Conservation (phyloP, 2,113 vertebrate species). For the Mugil cephalus region DNA sequence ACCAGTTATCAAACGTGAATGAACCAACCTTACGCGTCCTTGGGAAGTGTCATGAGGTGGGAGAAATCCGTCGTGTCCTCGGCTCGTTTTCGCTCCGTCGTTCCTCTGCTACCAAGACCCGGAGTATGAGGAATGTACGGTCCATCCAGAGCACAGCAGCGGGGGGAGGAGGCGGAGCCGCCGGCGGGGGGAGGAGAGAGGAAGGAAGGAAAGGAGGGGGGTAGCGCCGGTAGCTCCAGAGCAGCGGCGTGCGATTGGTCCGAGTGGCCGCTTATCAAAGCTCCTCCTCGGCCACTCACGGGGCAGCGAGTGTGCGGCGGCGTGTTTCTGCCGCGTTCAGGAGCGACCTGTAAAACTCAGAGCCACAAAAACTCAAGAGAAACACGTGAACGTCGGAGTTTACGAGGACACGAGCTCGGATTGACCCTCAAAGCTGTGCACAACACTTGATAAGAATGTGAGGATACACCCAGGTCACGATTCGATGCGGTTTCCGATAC, state of each 20-base stretch:
- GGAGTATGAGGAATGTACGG: constrained; percentile 58
- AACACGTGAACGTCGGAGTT: constrained; percentile 33
- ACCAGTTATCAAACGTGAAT: too few relatives aligned
- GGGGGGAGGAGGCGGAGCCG: constrained; percentile 4
- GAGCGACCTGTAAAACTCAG: background rate
- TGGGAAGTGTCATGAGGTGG: constrained; percentile 44
- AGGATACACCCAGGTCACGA: too few relatives aligned
- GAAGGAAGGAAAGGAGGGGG: background rate
- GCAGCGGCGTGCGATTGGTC: constrained; percentile 37
- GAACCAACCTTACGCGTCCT: constrained; percentile 47
- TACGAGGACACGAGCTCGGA: too few relatives aligned
- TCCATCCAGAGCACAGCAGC: constrained; percentile 5
- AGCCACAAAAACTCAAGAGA: background rate
- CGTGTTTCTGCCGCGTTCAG: constrained; percentile 53
- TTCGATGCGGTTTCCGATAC: too few relatives aligned
- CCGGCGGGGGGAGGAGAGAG: constrained; percentile 9
- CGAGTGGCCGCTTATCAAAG: background rate
- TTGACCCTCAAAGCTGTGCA: too few relatives aligned
- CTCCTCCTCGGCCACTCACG: constrained; percentile 72
- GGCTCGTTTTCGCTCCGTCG: constrained; percentile 5
- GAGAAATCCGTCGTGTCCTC: constrained; percentile 24
- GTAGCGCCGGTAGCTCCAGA: background rate
- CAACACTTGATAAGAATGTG: too few relatives aligned
- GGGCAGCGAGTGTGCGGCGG: constrained; percentile 77
- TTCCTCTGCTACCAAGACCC: constrained; percentile 26